These are phyloP conservation scores for Epinotia ramella DNA, from an alignment of 2,888 invertebrate species.

Conservation along the genomic window DNA sequence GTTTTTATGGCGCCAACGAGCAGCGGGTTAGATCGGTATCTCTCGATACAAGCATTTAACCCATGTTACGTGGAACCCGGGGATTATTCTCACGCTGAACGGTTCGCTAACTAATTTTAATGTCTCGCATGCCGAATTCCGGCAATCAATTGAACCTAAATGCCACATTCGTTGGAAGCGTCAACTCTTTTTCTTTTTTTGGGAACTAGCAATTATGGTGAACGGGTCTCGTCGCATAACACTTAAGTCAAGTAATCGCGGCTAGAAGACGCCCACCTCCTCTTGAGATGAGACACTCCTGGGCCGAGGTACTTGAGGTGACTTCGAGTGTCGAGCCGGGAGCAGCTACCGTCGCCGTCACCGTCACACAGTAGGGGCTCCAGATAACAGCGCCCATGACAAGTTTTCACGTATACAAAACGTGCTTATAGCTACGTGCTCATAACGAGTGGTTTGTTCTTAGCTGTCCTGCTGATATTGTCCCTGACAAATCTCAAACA, in stretches of 20 bases:
- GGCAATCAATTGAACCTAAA: constrained; percentile 36
- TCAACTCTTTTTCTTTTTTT: constrained; percentile 23
- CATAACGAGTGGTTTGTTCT: constrained; percentile 38
- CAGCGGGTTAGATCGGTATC: constrained; percentile 83
- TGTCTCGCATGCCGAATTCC: constrained; percentile 52
- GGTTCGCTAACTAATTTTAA: constrained; percentile 78
- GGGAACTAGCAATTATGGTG: constrained; percentile 6
- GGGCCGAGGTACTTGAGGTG: constrained; percentile 10
- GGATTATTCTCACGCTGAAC: constrained; percentile 78
- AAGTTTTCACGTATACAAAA: constrained; percentile 40
- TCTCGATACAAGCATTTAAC: constrained; percentile 83
- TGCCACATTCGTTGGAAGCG: constrained; percentile 18
- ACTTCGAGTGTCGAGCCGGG: constrained; percentile 27
- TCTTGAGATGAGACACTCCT: constrained; percentile 18
- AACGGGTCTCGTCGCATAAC: constrained; percentile 21
- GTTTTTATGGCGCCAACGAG: constrained; percentile 85
- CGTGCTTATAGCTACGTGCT: constrained; percentile 40
- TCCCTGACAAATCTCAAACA: not conserved
- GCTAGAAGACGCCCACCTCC: constrained; percentile 33
- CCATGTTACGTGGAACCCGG: constrained; percentile 81
- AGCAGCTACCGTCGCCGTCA: constrained; percentile 37
- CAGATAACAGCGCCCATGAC: constrained; percentile 35
- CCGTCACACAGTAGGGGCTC: constrained; percentile 38
- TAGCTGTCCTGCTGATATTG: constrained; percentile 1
- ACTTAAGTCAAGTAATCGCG: constrained; percentile 40